phyloP scores from a whole-genome alignment of 2,888 invertebrate species.

The Trichopria drosophilae region DNA sequence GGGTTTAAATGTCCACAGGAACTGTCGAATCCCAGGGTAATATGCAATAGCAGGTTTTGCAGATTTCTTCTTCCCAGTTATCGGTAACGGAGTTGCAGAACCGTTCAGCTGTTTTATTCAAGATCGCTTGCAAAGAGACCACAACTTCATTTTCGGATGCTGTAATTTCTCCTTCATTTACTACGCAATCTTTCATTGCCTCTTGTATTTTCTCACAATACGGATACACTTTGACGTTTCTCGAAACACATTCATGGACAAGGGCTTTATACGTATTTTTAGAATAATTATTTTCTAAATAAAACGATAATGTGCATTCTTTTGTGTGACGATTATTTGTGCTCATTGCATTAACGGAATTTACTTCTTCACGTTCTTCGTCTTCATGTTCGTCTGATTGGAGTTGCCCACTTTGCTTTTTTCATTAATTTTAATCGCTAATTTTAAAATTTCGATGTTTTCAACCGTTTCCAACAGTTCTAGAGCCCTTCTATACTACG shows the following conservation, averaged over 20 bases:
- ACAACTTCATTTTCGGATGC: constrained; percentile 3
- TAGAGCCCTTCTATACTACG: no score
- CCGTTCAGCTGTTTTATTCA: constrained; percentile 9
- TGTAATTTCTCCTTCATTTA: constrained; percentile 1
- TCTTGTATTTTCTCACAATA: neutral
- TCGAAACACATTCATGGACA: neutral
- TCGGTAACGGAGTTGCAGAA: neutral
- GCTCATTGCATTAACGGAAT: no score
- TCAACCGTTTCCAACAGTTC: no score
- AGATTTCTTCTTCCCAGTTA: neutral
- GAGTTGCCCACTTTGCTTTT: no score
- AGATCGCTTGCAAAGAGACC: constrained; percentile 10
- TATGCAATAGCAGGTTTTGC: neutral
- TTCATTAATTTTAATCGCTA: no score
- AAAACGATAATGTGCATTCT: constrained; percentile 8
- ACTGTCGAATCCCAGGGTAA: constrained; percentile 1
- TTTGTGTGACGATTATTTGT: no score
- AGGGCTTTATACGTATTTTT: no score
- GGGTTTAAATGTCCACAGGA: neutral
- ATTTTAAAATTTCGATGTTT: no score
- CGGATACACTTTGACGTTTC: constrained; percentile 6
- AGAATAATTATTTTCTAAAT: constrained; percentile 5
- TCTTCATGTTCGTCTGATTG: no score
- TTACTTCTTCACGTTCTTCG: no score
- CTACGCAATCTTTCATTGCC: constrained; percentile 1